Conservation (phyloP, 2,113 vertebrate genomes). For the Clarias macrocephalus region DNA sequence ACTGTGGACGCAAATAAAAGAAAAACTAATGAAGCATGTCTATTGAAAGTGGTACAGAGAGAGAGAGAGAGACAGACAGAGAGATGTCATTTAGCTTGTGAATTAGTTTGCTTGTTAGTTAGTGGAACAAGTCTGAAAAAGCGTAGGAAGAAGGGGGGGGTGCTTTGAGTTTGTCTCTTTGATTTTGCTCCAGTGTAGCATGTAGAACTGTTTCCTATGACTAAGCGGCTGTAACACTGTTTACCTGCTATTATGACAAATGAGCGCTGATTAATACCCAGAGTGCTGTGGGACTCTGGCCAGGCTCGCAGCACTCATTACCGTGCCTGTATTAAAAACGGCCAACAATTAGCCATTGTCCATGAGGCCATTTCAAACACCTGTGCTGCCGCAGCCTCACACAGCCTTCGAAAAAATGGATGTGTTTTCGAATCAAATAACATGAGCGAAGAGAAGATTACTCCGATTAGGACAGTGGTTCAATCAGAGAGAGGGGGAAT, state of each 20-base stretch:
- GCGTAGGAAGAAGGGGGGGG: background rate
- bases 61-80: background rate
- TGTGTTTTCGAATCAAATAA: constrained; percentile 9
- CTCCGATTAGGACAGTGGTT: background rate
- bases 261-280: constrained; percentile 70
- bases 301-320: constrained; percentile 67
- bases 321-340: constrained; percentile 61
- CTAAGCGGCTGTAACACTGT: constrained; percentile 50
- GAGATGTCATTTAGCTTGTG: constrained; percentile 1
- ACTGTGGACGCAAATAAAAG: background rate
- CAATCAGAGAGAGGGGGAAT: no score
- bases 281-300: constrained; percentile 58
- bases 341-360: constrained; percentile 59
- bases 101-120: constrained; percentile 18
- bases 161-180: constrained; percentile 9
- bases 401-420: constrained; percentile 35
- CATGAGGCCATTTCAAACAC: constrained; percentile 64
- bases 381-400: constrained; percentile 53
- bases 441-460: background rate
- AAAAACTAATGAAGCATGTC: background rate
- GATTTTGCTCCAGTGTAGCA: constrained; percentile 18
- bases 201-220: constrained; percentile 37
- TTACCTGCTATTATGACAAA: constrained; percentile 73
- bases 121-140: constrained; percentile 8
- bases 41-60: background rate